These are phyloP conservation scores for Patella pellucida DNA, from an alignment of 2,888 invertebrate genomes.

Conservation along the genomic window DNA sequence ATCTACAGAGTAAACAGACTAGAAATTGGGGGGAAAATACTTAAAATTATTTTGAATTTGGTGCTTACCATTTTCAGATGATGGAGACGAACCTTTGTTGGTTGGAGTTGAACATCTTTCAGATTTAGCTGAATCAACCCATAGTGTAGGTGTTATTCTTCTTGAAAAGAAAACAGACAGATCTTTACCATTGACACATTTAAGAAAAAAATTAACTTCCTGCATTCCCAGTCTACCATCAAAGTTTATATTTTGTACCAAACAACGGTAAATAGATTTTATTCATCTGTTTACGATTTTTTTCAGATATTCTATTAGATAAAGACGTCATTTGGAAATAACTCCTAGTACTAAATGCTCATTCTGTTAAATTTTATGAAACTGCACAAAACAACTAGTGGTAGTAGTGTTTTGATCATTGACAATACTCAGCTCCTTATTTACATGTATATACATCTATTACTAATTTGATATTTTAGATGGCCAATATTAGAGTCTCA, in stretches of 20 bases:
- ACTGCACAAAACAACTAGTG: too few relatives aligned
- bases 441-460: too few relatives aligned
- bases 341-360: too few relatives aligned
- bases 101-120: slow-evolving; percentile 14
- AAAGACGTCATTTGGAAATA: too few relatives aligned
- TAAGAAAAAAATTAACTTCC: not conserved
- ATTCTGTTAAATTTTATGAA: too few relatives aligned
- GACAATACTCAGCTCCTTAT: too few relatives aligned
- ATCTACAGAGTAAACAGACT: too few relatives aligned
- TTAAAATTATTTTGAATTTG: too few relatives aligned
- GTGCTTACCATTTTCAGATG: not conserved
- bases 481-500: slow-evolving; percentile 41
- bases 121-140: not conserved
- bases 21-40: too few relatives aligned
- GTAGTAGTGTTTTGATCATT: too few relatives aligned
- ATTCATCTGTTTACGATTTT: not conserved
- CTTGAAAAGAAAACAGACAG: not conserved
- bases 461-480: slow-evolving; percentile 27
- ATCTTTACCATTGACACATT: not conserved
- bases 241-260: slow-evolving; percentile 35
- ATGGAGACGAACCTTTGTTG: slow-evolving; percentile 15
- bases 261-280: slow-evolving; percentile 37
- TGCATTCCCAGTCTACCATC: slow-evolving; percentile 18
- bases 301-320: too few relatives aligned
- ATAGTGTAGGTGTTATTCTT: not conserved